Base-by-base conservation (phyloP, 37 sponge, comb jelly and placozoan species). In the Diacarnus erythraeanus region DNA sequence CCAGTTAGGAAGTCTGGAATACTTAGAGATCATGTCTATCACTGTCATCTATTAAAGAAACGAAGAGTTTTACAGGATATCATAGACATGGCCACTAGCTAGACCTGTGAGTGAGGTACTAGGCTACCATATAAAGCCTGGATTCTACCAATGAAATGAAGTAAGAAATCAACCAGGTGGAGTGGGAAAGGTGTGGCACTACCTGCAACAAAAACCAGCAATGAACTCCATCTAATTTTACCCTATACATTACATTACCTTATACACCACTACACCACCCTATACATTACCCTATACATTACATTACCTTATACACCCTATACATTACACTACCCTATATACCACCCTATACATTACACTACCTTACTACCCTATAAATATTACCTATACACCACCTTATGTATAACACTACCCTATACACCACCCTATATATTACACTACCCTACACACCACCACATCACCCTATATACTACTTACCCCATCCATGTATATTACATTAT, bases 1-100 rank as follows among this genome's bases (percentile, higher is more conserved):
- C 71, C 71, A 71, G 71, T 71, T 38, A 71, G 71, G 41, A n/a
- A 25, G 71, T 10, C 10, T 5, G 41, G 71, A 71, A 25, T 71
- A 71, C 25, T 40, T 71, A 3, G 23, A 20, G 43, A 37, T 42
- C 23, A 71, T 22, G 42, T 71, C 71, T 3, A 23, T 42, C 25
- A 42, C 26, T 20, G 41, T 21, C 71, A 71, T 38, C 71, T 71
- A 37, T 4, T 15, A 15, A 47, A 47, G 51, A 12, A 47, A 15
- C 10, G 51, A 6, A 12, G 12, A 47, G 12, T 15, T 47, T 15
- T 6, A 15, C 12, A 15, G 51, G 12, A 47, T 47, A 47, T 15
- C 6, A 15, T 47, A 12, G 12, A 15, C 51, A 47, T 6, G 51
- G 12, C 51, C 51, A 47, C 51, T 47, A 12, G 51, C 12, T 12